Evolutionary conservation across 2,888 invertebrate species (phyloP).

Genomic region (Sialis lutaria): DNA sequence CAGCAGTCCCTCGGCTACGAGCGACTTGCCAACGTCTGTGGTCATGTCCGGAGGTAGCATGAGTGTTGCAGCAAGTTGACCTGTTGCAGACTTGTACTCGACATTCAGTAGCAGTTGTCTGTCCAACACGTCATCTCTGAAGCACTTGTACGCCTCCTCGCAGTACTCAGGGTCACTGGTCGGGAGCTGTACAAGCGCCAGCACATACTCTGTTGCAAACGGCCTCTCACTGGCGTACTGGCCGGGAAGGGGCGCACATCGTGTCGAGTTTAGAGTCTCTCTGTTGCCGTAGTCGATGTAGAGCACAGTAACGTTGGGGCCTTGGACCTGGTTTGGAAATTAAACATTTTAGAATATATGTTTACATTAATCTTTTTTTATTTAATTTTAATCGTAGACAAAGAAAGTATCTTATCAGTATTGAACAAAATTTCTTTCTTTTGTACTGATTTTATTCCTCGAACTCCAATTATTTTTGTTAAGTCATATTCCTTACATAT

Average conservation of each 20-base stretch:
- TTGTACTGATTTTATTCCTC: too few relatives aligned
- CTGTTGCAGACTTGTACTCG: conserved; percentile 50
- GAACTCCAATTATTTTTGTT: too few relatives aligned
- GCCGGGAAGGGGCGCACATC: conserved; percentile 70
- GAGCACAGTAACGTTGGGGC: conserved; percentile 59
- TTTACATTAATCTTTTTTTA: too few relatives aligned
- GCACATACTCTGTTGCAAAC: conserved; percentile 70
- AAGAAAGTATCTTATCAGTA: too few relatives aligned
- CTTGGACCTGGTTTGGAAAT: conserved; percentile 16
- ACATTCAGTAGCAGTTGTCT: conserved; percentile 67
- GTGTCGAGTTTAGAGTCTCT: conserved; percentile 46
- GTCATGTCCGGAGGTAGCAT: conserved; percentile 27
- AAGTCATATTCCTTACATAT: too few relatives aligned
- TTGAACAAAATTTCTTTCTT: too few relatives aligned
- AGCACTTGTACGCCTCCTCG: conserved; percentile 50
- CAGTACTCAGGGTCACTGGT: conserved; percentile 66
- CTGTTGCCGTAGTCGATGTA: conserved; percentile 96
- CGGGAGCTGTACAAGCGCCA: conserved; percentile 74
- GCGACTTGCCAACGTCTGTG: conserved; percentile 52
- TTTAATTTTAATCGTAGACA: too few relatives aligned
- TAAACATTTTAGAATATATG: background rate
- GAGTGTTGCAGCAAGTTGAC: conserved; percentile 33
- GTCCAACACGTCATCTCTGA: conserved; percentile 45
- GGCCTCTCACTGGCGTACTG: conserved; percentile 56
- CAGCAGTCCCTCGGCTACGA: conserved; percentile 74